These are phyloP conservation scores for Gallinago nigripennis DNA, from an alignment of 2,797 vertebrate species.

Conservation along the genomic window DNA sequence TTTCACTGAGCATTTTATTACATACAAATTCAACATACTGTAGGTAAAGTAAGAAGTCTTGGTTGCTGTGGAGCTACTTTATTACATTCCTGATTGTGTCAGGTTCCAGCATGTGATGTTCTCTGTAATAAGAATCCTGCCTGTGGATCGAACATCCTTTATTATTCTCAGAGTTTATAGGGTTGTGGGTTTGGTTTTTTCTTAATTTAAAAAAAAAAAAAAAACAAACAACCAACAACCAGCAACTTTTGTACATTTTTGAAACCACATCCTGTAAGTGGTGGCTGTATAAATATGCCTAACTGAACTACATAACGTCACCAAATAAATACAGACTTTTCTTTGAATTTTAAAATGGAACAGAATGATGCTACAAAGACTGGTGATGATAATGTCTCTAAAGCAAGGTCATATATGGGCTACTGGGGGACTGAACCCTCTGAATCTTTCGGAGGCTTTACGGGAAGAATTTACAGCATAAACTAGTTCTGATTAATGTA, in stretches of 20 bases:
- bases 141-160: not conserved
- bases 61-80: not conserved
- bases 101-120: not conserved
- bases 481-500: not conserved
- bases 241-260: not conserved
- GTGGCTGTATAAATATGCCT: not conserved
- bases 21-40: not conserved
- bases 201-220: not conserved
- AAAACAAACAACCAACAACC: not conserved
- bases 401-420: not conserved
- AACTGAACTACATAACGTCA: not conserved
- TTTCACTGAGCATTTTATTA: conserved; percentile 15
- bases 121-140: not conserved
- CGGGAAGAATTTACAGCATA: not conserved
- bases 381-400: not conserved
- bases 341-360: not conserved
- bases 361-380: not conserved
- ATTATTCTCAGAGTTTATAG: conserved; percentile 15
- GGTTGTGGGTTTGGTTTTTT: not conserved
- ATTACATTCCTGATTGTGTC: not conserved
- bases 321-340: not conserved
- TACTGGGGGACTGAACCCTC: not conserved
- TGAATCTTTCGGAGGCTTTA: not conserved
- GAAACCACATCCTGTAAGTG: not conserved
- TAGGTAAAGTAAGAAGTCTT: not conserved